Evolutionary conservation across 2,113 vertebrate genomes (phyloP).

Genomic region (Lepidothrix coronata): DNA sequence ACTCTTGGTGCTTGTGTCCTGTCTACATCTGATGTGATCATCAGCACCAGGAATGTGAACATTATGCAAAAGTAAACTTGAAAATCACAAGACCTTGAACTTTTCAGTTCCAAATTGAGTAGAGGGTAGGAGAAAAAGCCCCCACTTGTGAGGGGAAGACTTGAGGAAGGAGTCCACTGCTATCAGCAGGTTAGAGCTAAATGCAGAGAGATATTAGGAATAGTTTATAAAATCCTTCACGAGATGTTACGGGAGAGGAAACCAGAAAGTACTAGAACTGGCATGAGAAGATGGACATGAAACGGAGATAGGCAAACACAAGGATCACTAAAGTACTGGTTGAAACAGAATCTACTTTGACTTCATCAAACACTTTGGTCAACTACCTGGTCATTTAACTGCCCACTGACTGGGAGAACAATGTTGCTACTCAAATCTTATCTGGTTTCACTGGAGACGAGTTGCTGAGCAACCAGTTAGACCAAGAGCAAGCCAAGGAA

Average conservation of each 20-base stretch:
- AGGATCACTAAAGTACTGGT: neutral
- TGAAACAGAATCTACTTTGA: neutral
- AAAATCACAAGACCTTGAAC: neutral
- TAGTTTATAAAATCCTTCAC: neutral
- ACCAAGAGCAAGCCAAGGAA: neutral
- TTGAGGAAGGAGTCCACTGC: neutral
- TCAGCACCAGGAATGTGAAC: neutral
- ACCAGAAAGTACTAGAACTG: neutral
- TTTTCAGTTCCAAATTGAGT: neutral
- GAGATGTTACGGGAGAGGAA: neutral
- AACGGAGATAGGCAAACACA: neutral
- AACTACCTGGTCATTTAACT: neutral
- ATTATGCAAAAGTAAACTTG: neutral
- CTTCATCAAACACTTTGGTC: neutral
- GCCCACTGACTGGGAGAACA: neutral
- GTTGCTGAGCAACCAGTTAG: slow-evolving; percentile 49
- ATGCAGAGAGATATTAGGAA: neutral
- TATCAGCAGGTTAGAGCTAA: neutral
- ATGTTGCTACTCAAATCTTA: slow-evolving; percentile 28
- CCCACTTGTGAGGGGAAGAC: neutral
- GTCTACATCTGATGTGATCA: neutral
- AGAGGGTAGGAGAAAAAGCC: neutral
- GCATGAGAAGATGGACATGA: neutral
- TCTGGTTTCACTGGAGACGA: neutral
- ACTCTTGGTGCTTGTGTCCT: neutral